Conservation (phyloP, 2,888 invertebrate genomes). For the Adela reaumurella region DNA sequence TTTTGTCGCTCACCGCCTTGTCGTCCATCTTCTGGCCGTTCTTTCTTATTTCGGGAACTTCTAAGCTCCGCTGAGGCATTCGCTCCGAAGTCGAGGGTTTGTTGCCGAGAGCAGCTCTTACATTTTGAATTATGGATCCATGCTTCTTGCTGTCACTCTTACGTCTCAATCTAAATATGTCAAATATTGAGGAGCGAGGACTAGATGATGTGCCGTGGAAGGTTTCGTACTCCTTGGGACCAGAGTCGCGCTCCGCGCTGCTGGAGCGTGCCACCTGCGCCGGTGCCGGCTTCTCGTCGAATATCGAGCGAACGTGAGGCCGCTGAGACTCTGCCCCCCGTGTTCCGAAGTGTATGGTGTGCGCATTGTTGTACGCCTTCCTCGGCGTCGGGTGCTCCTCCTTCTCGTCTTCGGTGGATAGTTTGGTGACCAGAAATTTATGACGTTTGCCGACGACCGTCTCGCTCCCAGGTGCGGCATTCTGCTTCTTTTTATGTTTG, state of each 20-base stretch:
- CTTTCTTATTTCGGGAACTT: constrained; percentile 31
- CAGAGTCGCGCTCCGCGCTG: constrained; percentile 37
- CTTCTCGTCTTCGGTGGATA: constrained; percentile 33
- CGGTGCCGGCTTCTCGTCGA: constrained; percentile 34
- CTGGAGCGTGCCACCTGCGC: constrained; percentile 34
- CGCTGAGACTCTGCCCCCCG: constrained; percentile 45
- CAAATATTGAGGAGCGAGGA: constrained; percentile 49
- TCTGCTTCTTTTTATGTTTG: constrained; percentile 35
- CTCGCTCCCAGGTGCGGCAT: constrained; percentile 29
- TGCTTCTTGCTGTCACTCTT: constrained; percentile 48
- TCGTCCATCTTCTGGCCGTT: constrained; percentile 28
- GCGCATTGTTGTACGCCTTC: constrained; percentile 35
- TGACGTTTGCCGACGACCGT: constrained; percentile 43
- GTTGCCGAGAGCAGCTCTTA: constrained; percentile 20
- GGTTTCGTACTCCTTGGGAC: constrained; percentile 39
- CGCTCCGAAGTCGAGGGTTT: constrained; percentile 11
- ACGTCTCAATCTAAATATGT: constrained; percentile 46
- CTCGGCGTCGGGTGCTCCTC: constrained; percentile 24
- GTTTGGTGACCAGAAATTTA: constrained; percentile 43
- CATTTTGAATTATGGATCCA: constrained; percentile 27
- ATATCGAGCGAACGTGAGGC: constrained; percentile 43
- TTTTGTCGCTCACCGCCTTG: constrained; percentile 42
- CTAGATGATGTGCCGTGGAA: constrained; percentile 48
- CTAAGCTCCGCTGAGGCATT: constrained; percentile 23
- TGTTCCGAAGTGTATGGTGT: constrained; percentile 50